Evolutionary conservation across 2,113 vertebrate genomes (phyloP).

Genomic region (Plectropomus leopardus): DNA sequence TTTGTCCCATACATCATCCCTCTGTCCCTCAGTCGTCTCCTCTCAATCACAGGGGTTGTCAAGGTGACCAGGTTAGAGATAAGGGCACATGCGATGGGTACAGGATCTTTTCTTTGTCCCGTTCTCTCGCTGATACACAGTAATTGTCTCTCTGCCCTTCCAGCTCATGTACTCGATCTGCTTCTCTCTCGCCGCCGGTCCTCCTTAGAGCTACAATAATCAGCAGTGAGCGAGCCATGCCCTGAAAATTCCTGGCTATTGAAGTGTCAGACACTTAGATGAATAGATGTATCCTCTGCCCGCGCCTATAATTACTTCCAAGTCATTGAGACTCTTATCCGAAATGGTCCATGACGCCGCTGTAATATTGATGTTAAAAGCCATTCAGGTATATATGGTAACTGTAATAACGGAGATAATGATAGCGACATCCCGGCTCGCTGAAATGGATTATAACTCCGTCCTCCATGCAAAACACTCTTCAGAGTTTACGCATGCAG

Average conservation of each 20-base stretch:
- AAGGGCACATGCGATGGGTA: constrained; percentile 1
- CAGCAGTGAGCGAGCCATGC: constrained; percentile 19
- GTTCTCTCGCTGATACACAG: not conserved
- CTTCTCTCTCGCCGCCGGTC: constrained; percentile 4
- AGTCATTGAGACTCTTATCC: constrained; percentile 59
- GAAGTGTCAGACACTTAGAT: constrained; percentile 47
- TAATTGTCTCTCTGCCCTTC: constrained; percentile 53
- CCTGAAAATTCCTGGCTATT: constrained; percentile 33
- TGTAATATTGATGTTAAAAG: constrained; percentile 58
- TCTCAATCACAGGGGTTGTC: not conserved
- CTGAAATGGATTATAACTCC: constrained; percentile 9
- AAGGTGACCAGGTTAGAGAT: constrained; percentile 19
- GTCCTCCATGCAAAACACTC: not conserved
- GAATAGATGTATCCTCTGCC: constrained; percentile 47
- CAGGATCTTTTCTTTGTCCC: constrained; percentile 16
- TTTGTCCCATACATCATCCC: constrained; percentile 8
- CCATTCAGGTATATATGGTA: constrained; percentile 37
- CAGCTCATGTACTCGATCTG: constrained; percentile 4
- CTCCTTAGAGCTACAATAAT: constrained; percentile 28
- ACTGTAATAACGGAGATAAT: constrained; percentile 51
- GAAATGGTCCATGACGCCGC: constrained; percentile 58
- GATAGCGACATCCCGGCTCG: constrained; percentile 22
- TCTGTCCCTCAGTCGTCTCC: not conserved
- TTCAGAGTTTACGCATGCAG: not conserved
- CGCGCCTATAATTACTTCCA: constrained; percentile 65